A percentile compares a stretch with the other conserved stretches of the same genome.
phyloP scores from a whole-genome alignment of 2,797 vertebrate species.

The Heteromormyrus szaboi region DNA sequence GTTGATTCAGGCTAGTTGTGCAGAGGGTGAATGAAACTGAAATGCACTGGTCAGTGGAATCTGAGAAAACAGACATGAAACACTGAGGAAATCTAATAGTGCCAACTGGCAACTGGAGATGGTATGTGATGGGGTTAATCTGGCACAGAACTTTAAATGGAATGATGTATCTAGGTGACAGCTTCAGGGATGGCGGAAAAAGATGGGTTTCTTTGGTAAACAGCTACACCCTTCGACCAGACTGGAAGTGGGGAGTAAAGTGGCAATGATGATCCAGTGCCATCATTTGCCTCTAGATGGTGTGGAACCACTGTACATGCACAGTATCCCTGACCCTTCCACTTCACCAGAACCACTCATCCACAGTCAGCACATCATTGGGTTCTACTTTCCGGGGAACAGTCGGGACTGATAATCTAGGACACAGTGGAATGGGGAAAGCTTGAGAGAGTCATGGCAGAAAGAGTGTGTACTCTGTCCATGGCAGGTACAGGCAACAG shows the following conservation, averaged over 20 bases:
- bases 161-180: neutral
- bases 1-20: neutral
- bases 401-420: neutral
- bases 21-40: neutral
- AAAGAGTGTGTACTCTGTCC: neutral
- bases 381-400: neutral
- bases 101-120: neutral
- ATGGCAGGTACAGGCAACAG: neutral
- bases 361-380: neutral
- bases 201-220: neutral
- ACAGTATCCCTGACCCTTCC: neutral
- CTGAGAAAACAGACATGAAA: neutral
- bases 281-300: neutral
- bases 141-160: neutral
- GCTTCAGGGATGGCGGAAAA: neutral
- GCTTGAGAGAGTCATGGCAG: neutral
- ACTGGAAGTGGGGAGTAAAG: neutral
- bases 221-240: neutral
- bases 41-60: neutral
- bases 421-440: neutral
- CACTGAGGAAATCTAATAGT: neutral
- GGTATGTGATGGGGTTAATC: neutral
- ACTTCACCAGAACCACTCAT: neutral
- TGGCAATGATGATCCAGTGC: neutral
- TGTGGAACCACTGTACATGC: neutral